Evolutionary conservation across 2,888 invertebrate species (phyloP).

Genomic region (Lordiphosa fenestrarum): DNA sequence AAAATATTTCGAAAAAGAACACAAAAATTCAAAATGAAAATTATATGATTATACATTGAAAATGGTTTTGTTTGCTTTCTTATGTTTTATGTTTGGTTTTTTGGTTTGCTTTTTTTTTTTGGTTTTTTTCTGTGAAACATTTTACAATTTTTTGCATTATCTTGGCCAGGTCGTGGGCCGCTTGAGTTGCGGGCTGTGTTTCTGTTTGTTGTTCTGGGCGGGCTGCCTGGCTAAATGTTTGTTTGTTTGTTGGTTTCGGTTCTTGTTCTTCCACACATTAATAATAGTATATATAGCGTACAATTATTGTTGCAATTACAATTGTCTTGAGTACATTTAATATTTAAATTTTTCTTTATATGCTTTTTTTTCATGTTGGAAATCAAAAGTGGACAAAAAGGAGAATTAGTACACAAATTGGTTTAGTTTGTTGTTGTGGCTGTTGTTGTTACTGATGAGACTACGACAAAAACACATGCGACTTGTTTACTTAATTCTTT

Average conservation of each 20-base stretch:
- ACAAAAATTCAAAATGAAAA: constrained; percentile 72
- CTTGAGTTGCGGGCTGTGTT: background rate
- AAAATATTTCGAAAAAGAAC: constrained; percentile 79
- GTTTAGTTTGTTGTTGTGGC: constrained; percentile 25
- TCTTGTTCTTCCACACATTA: constrained; percentile 35
- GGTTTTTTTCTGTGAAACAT: constrained; percentile 67
- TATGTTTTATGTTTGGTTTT: constrained; percentile 59
- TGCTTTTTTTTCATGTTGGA: constrained; percentile 50
- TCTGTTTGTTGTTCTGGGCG: constrained; percentile 3
- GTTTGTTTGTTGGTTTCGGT: constrained; percentile 4
- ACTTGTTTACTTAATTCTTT: constrained; percentile 53
- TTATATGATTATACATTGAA: constrained; percentile 73
- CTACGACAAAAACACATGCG: constrained; percentile 76
- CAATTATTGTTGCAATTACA: constrained; percentile 80
- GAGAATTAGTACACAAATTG: constrained; percentile 53
- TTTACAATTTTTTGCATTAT: constrained; percentile 58
- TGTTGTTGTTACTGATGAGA: constrained; percentile 61
- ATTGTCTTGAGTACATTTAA: constrained; percentile 80
- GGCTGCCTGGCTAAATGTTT: constrained; percentile 6
- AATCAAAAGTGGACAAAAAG: constrained; percentile 68
- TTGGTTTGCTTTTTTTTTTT: constrained; percentile 33
- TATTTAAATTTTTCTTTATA: constrained; percentile 64
- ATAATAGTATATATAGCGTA: constrained; percentile 78
- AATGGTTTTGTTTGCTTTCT: constrained; percentile 58
- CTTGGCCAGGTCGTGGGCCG: constrained; percentile 18